Base-by-base conservation (phyloP, 2,888 invertebrate genomes). In the Acleris laterana region DNA sequence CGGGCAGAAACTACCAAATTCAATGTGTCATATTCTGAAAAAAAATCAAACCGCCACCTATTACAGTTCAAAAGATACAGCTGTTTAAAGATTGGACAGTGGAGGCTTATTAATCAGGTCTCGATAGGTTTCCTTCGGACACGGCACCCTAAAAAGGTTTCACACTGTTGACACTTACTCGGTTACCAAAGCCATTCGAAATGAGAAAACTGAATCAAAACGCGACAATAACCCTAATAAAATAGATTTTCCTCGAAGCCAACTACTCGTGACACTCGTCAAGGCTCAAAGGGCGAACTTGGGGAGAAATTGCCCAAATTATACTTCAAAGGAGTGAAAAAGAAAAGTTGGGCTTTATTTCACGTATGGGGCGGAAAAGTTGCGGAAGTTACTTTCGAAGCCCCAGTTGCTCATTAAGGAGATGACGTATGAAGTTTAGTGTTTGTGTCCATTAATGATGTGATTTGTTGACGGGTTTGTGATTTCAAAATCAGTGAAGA, bases 281-380 rank as follows among this genome's bases (percentile, higher is more conserved):
- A 28, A 44, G 13, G 32, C 53, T 55, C 44, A 32, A 62, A 53
- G 53, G 55, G 13, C 57, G 38, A 57, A 25, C 46, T 46, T 28
- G 11, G 56, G 22, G 16, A 28, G 42, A 44, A 51, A 57, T 57
- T 56, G 63, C 38, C 62, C 56, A 51, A 63, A 63, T 57, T 58
- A 51, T 20, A 16, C 51, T 58, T 57, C 51, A 63, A 57, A 63
- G 62, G 62, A 62, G 57, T 63, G 63, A 63, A 58, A 58, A 63
- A 58, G 51, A 46, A 63, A 63, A 63, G 63, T 63, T 63, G 44
- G 20, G 28, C 44, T 42, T 63, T 32, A 50, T 63, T 63, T 22
- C 63, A 13, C 32, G 57, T 17, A 20, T 51, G 63, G 17, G 56
- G n/a, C 55, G 17, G 28, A 9, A 42, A 56, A 56, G 56, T 50